phyloP scores from a whole-genome alignment of 2,797 vertebrate species.

The Antennarius maculatus region DNA sequence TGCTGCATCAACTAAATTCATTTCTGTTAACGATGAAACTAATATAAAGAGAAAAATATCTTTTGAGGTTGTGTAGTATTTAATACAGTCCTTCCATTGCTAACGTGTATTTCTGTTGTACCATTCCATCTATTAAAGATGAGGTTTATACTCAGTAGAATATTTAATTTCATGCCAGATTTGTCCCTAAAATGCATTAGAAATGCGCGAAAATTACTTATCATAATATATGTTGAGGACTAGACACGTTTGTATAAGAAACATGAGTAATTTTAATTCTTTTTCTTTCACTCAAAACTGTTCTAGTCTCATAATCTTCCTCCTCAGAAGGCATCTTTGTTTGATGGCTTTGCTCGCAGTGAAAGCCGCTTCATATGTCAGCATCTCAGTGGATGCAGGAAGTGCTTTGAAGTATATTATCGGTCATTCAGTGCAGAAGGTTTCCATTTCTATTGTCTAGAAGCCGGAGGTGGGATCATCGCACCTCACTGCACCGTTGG shows the following conservation, averaged over 20 bases:
- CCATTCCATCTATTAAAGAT: constrained; percentile 18
- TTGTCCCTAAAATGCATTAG: background rate
- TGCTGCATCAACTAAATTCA: background rate
- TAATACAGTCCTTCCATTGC: constrained; percentile 36
- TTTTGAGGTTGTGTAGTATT: constrained; percentile 43
- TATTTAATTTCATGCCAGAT: background rate
- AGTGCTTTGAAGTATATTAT: constrained; percentile 84
- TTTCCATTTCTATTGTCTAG: constrained; percentile 78
- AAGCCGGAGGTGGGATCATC: constrained; percentile 79
- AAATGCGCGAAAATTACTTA: background rate
- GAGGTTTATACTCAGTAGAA: constrained; percentile 20
- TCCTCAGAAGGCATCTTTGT: constrained; percentile 23
- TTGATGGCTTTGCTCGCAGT: constrained; percentile 47
- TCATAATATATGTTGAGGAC: background rate
- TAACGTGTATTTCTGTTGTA: constrained; percentile 43
- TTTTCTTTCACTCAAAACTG: background rate
- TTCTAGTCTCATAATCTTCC: constrained; percentile 23
- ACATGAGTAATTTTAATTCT: constrained; percentile 11
- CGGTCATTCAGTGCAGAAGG: constrained; percentile 77
- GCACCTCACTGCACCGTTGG: constrained; percentile 81
- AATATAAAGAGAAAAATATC: constrained; percentile 7
- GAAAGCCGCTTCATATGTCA: constrained; percentile 74
- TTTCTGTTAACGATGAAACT: constrained; percentile 14
- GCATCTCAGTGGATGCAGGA: constrained; percentile 74
- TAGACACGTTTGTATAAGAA: constrained; percentile 12